Conservation (phyloP, 2,888 invertebrate genomes). For the Lepidocyrtoides sp. region DNA sequence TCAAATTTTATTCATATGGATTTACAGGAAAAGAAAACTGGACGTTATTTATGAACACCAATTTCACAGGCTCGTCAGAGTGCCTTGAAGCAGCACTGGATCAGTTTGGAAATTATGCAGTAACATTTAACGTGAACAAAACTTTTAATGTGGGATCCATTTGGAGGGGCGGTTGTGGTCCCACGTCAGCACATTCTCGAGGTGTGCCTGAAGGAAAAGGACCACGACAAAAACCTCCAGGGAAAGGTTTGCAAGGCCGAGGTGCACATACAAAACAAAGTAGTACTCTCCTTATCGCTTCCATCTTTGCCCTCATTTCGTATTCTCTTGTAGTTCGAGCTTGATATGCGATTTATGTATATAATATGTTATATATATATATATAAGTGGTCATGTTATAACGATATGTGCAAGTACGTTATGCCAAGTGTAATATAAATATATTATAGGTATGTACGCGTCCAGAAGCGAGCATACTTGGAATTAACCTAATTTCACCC, state of each 20-base stretch:
- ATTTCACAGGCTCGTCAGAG: slow-evolving; percentile 76
- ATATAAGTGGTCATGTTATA: neutral
- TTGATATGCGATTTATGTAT: slow-evolving; percentile 19
- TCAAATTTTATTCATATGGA: slow-evolving; percentile 75
- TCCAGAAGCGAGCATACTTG: neutral
- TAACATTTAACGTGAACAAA: slow-evolving; percentile 75
- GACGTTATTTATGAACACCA: slow-evolving; percentile 76
- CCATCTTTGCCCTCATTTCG: slow-evolving; percentile 72
- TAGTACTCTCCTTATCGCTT: slow-evolving; percentile 43
- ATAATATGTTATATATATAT: neutral
- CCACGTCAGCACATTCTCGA: slow-evolving; percentile 36
- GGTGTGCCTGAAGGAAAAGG: slow-evolving; percentile 41
- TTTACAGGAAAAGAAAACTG: slow-evolving; percentile 81
- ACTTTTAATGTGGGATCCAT: slow-evolving; percentile 77
- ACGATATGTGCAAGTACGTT: neutral
- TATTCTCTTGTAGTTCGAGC: slow-evolving; percentile 54
- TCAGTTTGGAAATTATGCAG: slow-evolving; percentile 60
- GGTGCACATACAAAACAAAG: slow-evolving; percentile 7
- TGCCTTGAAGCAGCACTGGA: slow-evolving; percentile 76
- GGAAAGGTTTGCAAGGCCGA: slow-evolving; percentile 24
- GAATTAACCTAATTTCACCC: slow-evolving; percentile 52
- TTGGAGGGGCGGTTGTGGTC: slow-evolving; percentile 80
- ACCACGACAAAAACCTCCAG: neutral
- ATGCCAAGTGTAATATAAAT: neutral
- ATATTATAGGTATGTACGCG: neutral